Percentiles rank a stretch among this genome's conserved stretches.
Evolutionary conservation across 2,113 vertebrate species (phyloP).

Genomic region (Phaethon lepturus): DNA sequence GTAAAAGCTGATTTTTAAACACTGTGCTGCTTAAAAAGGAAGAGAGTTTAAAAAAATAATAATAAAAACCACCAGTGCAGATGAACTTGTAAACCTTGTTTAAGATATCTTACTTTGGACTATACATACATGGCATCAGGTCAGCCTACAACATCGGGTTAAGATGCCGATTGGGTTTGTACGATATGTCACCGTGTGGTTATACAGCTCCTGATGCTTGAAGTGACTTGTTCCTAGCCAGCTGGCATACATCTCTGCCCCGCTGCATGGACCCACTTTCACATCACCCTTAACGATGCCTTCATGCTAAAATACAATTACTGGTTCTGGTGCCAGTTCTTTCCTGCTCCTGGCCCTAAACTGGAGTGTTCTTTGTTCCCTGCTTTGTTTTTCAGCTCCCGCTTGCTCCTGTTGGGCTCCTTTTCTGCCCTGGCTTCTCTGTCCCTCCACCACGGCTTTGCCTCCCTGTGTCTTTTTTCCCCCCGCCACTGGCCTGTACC

Average conservation of each 20-base stretch:
- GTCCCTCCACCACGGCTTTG: not conserved
- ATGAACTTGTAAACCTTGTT: not conserved
- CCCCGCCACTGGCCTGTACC: not conserved
- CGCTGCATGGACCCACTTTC: not conserved
- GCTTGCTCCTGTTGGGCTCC: not conserved
- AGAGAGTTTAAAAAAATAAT: not conserved
- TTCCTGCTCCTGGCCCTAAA: not conserved
- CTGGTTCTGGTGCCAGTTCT: not conserved
- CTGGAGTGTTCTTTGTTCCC: not conserved
- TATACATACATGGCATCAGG: not conserved
- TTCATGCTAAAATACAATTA: not conserved
- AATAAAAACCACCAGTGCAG: not conserved
- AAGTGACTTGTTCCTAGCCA: not conserved
- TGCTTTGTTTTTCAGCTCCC: not conserved
- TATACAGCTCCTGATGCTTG: not conserved
- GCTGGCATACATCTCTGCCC: not conserved
- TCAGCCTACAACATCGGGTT: rapidly evolving
- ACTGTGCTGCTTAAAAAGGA: not conserved
- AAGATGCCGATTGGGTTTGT: not conserved
- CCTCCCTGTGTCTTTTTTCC: not conserved
- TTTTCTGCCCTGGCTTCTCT: not conserved
- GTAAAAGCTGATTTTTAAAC: not conserved
- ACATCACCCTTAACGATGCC: not conserved
- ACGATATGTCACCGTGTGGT: rapidly evolving
- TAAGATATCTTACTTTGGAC: not conserved